Evolutionary conservation across 30 jellyfish, hydroid and myxozoan genomes (phyloP).

Genomic region (Hydractinia symbiolongicarpus): DNA sequence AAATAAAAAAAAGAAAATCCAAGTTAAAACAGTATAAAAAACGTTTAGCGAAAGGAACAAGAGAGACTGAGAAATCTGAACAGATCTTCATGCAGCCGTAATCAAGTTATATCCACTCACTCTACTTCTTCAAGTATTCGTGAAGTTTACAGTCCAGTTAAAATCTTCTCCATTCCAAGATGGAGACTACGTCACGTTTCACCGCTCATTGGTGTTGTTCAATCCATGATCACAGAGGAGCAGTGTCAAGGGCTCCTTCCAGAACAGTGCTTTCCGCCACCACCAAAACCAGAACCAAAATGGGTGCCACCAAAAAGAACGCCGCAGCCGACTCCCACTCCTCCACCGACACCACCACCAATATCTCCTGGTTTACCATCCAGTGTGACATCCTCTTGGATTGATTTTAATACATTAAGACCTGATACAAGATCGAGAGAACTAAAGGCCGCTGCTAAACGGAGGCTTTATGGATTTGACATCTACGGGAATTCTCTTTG

Average conservation of each 20-base stretch:
- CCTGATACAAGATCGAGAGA: neutral
- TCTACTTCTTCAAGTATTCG: too few species aligned
- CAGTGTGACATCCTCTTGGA: neutral
- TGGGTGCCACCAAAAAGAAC: neutral
- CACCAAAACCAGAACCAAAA: conserved; percentile 7
- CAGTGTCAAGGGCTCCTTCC: neutral
- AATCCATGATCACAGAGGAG: neutral
- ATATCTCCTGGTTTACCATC: conserved; percentile 10
- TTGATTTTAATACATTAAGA: neutral
- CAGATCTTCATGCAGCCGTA: too few species aligned
- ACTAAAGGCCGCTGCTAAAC: neutral
- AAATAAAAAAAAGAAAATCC: too few species aligned
- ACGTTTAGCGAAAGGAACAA: too few species aligned
- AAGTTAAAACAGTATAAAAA: too few species aligned
- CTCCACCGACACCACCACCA: neutral
- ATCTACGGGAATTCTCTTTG: neutral
- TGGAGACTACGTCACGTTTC: too few species aligned
- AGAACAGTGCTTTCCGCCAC: neutral
- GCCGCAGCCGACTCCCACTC: neutral
- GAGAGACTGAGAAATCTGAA: too few species aligned
- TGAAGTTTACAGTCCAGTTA: too few species aligned
- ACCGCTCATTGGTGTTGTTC: neutral
- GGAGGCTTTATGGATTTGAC: neutral
- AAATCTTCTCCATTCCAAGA: too few species aligned
- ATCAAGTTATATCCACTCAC: too few species aligned